phyloP scores from a whole-genome alignment of 2,888 invertebrate genomes.

The Cybosia mesomella region DNA sequence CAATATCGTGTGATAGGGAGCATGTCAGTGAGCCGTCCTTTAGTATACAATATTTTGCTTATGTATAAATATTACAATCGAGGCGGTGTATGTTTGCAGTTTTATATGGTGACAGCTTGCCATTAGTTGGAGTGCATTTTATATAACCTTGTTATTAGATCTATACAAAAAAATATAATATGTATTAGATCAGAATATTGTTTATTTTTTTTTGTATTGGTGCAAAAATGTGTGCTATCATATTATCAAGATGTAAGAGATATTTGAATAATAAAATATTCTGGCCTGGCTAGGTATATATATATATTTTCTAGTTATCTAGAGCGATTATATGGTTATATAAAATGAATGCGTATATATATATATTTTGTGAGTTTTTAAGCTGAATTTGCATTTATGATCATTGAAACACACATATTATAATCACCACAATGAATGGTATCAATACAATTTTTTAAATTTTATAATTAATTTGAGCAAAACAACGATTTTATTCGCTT shows the following conservation, averaged over 20 bases:
- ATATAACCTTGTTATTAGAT: constrained; percentile 36
- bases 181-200: constrained; percentile 18
- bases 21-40: constrained; percentile 74
- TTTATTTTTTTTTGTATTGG: constrained; percentile 8
- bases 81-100: constrained; percentile 53
- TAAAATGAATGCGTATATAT: constrained; percentile 44
- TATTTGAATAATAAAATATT: constrained; percentile 1
- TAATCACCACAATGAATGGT: constrained; percentile 7
- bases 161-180: constrained; percentile 16
- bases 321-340: constrained; percentile 37
- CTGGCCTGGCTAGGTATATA: constrained; percentile 9
- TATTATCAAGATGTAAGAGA: constrained; percentile 8
- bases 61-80: constrained; percentile 44
- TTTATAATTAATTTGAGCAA: constrained; percentile 57
- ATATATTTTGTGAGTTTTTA: constrained; percentile 45
- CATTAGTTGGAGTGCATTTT: constrained; percentile 47
- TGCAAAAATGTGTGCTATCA: constrained; percentile 21
- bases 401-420: constrained; percentile 59
- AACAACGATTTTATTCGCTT: constrained; percentile 79
- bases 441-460: constrained; percentile 55
- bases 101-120: constrained; percentile 44
- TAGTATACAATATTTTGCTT: constrained; percentile 55
- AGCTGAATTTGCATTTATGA: constrained; percentile 76
- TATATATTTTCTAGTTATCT: constrained; percentile 21
- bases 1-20: constrained; percentile 69